Conservation (phyloP, 1,140 invertebrate genomes). For the Cydia strobilella region DNA sequence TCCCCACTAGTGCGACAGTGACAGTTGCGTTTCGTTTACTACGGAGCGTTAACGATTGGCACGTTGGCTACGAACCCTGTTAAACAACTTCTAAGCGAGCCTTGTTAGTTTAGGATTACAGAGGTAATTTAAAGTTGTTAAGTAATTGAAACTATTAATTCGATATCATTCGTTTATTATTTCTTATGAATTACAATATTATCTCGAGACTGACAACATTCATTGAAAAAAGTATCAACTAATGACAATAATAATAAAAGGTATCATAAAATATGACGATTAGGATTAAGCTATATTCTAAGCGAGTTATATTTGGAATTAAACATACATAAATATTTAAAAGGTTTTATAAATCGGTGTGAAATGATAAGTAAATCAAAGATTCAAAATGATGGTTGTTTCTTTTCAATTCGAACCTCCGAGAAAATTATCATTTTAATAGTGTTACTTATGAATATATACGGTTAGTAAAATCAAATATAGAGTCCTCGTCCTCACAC, state of each 20-base stretch:
- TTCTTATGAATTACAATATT: conserved; percentile 54
- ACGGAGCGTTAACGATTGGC: too few relatives aligned
- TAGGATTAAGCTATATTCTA: conserved; percentile 51
- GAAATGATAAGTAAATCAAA: conserved; percentile 59
- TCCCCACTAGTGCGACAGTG: too few relatives aligned
- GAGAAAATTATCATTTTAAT: conserved; percentile 59
- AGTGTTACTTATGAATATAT: background rate
- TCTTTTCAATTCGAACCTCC: conserved; percentile 54
- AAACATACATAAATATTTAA: conserved; percentile 37
- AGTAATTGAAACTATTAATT: conserved; percentile 26
- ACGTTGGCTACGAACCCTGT: too few relatives aligned
- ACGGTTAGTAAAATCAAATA: conserved; percentile 1
- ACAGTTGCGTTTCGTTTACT: too few relatives aligned
- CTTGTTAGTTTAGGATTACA: too few relatives aligned
- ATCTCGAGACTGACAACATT: conserved; percentile 46
- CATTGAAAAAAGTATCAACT: conserved; percentile 41
- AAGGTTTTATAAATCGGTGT: conserved; percentile 35
- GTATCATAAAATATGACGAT: conserved; percentile 46
- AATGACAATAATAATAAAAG: conserved; percentile 55
- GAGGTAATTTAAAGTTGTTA: background rate
- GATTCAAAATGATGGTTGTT: conserved; percentile 45
- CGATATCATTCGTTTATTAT: conserved; percentile 55
- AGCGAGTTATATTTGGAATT: conserved; percentile 52
- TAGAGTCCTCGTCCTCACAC: too few relatives aligned
- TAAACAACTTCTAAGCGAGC: too few relatives aligned